These are phyloP conservation scores for Micronisus gabar DNA, from an alignment of 2,113 vertebrate species.

Conservation along the genomic window DNA sequence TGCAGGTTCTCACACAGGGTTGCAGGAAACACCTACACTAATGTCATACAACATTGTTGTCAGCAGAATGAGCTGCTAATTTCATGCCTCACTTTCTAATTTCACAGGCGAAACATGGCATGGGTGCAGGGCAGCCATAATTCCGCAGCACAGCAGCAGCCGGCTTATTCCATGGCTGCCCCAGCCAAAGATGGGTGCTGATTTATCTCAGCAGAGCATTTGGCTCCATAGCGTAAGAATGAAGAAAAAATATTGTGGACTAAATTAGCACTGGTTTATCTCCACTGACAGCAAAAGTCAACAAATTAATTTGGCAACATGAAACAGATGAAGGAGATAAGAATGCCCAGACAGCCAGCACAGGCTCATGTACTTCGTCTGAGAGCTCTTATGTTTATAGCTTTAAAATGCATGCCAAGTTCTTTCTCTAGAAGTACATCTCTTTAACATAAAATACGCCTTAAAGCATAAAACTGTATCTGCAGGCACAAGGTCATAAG, in stretches of 20 bases:
- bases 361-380: not conserved
- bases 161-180: not conserved
- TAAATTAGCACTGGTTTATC: constrained; percentile 24
- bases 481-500: not conserved
- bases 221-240: not conserved
- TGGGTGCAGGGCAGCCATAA: not conserved
- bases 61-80: not conserved
- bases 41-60: not conserved
- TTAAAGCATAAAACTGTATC: not conserved
- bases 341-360: not conserved
- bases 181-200: not conserved
- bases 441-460: not conserved
- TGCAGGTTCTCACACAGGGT: not conserved
- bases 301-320: not conserved
- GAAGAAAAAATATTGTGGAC: not conserved
- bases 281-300: not conserved
- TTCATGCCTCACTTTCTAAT: not conserved
- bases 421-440: not conserved
- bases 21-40: not conserved
- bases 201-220: not conserved
- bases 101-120: not conserved
- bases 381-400: not conserved
- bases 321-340: not conserved
- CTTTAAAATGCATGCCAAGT: not conserved
- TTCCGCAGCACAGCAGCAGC: not conserved